Percentiles rank a stretch among this genome's conserved stretches.
Evolutionary conservation across 2,113 vertebrate species (phyloP).

Genomic region (Phoenicopterus ruber): DNA sequence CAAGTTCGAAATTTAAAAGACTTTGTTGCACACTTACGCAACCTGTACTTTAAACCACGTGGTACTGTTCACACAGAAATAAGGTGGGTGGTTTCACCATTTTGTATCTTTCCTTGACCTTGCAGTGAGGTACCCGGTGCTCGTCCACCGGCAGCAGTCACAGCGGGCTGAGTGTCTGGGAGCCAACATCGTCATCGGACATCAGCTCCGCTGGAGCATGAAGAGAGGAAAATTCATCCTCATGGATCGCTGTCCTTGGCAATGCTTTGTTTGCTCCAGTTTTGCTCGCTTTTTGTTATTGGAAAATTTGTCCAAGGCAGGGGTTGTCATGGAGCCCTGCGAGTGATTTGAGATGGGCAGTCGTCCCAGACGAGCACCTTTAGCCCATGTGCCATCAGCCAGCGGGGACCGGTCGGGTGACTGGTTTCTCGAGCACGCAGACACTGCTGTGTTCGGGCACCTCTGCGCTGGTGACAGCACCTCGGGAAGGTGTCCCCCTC

Average conservation of each 20-base stretch:
- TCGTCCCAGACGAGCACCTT: background rate
- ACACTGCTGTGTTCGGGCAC: background rate
- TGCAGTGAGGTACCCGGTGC: background rate
- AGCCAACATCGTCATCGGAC: background rate
- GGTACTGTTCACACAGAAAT: background rate
- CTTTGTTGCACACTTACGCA: background rate
- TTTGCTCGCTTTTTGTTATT: background rate
- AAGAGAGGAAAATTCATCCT: background rate
- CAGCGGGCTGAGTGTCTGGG: background rate
- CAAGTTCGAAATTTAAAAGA: background rate
- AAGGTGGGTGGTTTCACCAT: background rate
- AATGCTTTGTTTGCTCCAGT: background rate
- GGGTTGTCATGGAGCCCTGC: rapidly evolving
- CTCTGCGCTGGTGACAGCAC: background rate
- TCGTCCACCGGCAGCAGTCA: background rate
- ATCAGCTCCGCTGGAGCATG: background rate
- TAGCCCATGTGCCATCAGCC: background rate
- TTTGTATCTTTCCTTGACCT: background rate
- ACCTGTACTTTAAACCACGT: background rate
- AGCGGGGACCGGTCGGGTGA: background rate
- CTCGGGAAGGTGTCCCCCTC: background rate
- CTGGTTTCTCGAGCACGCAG: background rate
- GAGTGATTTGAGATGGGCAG: background rate
- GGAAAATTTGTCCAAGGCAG: background rate
- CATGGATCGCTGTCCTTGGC: background rate